A percentile compares a stretch with the other conserved stretches of the same genome.
Conservation (phyloP, 2,113 vertebrate genomes). For the Gulo gulo region DNA sequence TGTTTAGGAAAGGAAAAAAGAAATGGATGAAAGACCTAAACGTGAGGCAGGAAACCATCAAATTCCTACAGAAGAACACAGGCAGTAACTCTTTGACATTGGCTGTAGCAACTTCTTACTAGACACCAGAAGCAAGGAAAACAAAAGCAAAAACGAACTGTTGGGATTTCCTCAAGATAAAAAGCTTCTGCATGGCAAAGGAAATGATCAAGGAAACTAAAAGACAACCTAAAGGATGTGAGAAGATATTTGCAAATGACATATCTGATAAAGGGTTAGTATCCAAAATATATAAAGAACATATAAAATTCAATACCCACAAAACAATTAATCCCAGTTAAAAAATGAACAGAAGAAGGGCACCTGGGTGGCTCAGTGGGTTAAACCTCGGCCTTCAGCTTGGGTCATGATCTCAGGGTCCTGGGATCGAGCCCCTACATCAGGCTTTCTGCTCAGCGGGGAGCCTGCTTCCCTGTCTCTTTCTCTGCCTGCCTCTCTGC, state of each 20-base stretch:
- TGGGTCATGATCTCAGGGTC: no score
- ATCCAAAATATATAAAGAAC: background rate
- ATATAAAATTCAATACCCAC: background rate
- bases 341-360: background rate
- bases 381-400: no score
- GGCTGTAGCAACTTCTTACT: background rate
- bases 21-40: background rate
- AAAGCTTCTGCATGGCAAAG: background rate
- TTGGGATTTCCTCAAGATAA: background rate
- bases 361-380: no score
- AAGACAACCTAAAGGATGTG: background rate
- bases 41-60: background rate
- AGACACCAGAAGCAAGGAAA: background rate
- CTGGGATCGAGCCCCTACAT: no score
- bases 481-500: no score
- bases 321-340: background rate
- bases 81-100: background rate
- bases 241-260: background rate
- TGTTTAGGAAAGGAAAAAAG: no score
- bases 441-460: no score
- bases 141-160: background rate
- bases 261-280: background rate
- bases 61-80: background rate
- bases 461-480: no score
- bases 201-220: background rate